These are phyloP conservation scores for Notodonta dromedarius DNA, from an alignment of 2,888 invertebrate genomes.

Conservation along the genomic window DNA sequence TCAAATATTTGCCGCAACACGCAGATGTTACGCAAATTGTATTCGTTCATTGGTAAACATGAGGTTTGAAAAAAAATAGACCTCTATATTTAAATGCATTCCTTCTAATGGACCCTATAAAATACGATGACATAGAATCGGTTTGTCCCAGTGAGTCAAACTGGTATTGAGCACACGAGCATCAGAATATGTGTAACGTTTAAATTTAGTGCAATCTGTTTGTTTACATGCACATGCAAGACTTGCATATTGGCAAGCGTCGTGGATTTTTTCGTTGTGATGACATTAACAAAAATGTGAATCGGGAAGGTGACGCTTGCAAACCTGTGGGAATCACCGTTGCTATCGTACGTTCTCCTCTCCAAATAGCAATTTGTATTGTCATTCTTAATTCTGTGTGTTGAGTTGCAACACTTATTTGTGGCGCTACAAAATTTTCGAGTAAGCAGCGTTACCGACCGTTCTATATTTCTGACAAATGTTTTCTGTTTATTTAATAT, in stretches of 20 bases:
- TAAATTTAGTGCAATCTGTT: constrained; percentile 25
- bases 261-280: constrained; percentile 20
- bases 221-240: constrained; percentile 29
- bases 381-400: constrained; percentile 5
- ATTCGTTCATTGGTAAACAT: too few species aligned
- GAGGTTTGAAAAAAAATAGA: too few species aligned
- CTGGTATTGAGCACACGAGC: not conserved
- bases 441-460: not conserved
- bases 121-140: not conserved
- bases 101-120: not conserved
- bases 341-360: not conserved
- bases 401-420: not conserved
- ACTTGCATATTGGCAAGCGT: constrained; percentile 26
- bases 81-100: not conserved
- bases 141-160: constrained; percentile 7
- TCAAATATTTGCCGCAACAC: too few species aligned
- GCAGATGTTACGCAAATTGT: too few species aligned
- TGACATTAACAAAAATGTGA: constrained; percentile 17
- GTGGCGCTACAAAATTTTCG: not conserved
- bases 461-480: not conserved
- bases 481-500: not conserved
- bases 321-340: not conserved
- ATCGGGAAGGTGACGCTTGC: not conserved
- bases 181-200: constrained; percentile 11
- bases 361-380: not conserved